Evolutionary conservation across 2,888 invertebrate species (phyloP).

Genomic region (Apeira syringaria): DNA sequence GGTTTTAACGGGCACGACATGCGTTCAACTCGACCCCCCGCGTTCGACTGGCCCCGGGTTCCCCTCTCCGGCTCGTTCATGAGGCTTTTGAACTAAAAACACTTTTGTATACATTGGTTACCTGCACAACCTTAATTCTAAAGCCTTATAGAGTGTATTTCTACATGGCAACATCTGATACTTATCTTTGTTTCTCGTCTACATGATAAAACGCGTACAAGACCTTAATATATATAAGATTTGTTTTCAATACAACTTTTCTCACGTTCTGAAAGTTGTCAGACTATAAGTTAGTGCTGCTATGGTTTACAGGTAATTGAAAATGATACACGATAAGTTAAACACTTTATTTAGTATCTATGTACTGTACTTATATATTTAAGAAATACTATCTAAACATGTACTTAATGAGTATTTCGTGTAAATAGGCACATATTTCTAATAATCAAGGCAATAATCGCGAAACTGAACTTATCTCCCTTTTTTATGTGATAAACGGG

Average conservation of each 20-base stretch:
- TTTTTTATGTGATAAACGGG: too few relatives aligned
- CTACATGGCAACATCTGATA: not conserved
- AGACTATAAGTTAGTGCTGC: not conserved
- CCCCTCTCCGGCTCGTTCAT: not conserved
- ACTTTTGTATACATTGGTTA: conserved; percentile 11
- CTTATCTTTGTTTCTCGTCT: not conserved
- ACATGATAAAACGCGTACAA: conserved; percentile 4
- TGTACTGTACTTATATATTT: too few relatives aligned
- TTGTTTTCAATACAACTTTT: conserved; percentile 4
- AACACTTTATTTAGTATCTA: too few relatives aligned
- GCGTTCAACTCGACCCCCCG: conserved; percentile 20
- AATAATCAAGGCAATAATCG: too few relatives aligned
- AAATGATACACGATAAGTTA: too few relatives aligned
- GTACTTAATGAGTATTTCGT: too few relatives aligned
- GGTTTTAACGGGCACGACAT: conserved; percentile 11
- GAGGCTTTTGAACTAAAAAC: conserved; percentile 18
- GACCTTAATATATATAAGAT: not conserved
- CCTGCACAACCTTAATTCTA: conserved; percentile 20
- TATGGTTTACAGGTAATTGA: too few relatives aligned
- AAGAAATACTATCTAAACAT: too few relatives aligned
- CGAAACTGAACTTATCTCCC: too few relatives aligned
- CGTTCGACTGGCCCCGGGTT: conserved; percentile 19
- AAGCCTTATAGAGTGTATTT: conserved; percentile 19
- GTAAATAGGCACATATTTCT: too few relatives aligned
- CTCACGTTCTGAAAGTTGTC: conserved; percentile 4